Conservation (phyloP, 1,140 invertebrate species). For the Drosophila suzukii region DNA sequence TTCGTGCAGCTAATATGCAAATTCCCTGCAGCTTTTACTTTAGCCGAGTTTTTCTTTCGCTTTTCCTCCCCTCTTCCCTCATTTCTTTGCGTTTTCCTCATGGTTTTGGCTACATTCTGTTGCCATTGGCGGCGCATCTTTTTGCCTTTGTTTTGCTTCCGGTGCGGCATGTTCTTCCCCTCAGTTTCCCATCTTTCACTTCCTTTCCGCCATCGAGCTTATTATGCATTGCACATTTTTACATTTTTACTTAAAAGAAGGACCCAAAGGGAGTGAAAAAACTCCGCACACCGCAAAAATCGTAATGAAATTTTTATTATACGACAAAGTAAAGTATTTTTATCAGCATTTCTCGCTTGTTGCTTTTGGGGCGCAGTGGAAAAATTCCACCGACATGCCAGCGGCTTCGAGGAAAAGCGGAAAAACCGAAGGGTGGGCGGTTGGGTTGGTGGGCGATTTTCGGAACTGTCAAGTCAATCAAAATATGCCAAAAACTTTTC, state of each 20-base stretch:
- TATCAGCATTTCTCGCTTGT: conserved; percentile 81
- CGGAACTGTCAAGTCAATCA: conserved; percentile 73
- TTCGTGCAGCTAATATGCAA: conserved; percentile 79
- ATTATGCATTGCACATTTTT: conserved; percentile 82
- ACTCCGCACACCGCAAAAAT: conserved; percentile 73
- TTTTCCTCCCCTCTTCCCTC: neutral
- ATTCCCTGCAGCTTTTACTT: conserved; percentile 78
- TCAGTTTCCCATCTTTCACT: conserved; percentile 12
- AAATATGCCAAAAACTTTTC: conserved; percentile 69
- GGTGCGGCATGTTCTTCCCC: conserved; percentile 64
- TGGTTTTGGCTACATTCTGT: conserved; percentile 28
- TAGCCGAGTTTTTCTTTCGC: conserved; percentile 58
- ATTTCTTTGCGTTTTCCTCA: conserved; percentile 10
- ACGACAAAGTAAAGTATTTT: conserved; percentile 83
- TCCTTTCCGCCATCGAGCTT: conserved; percentile 51
- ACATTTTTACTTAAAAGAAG: conserved; percentile 68
- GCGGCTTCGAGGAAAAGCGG: conserved; percentile 28
- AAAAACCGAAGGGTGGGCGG: conserved; percentile 1
- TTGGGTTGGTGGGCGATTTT: conserved; percentile 6
- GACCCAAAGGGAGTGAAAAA: conserved; percentile 22
- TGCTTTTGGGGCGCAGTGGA: conserved; percentile 58
- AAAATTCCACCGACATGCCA: conserved; percentile 52
- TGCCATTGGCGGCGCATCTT: conserved; percentile 53
- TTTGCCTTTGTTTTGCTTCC: conserved; percentile 77
- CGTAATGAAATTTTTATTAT: conserved; percentile 83